These are phyloP conservation scores for Nibea albiflora DNA, from an alignment of 2,113 vertebrate species.

Conservation along the genomic window DNA sequence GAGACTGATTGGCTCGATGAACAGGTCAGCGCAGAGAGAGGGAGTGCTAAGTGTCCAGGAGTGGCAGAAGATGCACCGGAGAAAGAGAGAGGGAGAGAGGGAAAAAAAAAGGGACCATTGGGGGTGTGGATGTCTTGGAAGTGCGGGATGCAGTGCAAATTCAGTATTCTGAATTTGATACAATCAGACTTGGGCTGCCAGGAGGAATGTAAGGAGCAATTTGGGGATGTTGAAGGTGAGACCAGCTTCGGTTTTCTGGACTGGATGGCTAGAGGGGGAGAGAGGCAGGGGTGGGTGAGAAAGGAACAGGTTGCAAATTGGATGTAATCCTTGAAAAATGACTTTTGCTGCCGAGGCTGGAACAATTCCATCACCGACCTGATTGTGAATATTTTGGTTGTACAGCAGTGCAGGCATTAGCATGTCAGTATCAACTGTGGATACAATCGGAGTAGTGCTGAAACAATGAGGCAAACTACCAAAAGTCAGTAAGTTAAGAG, in stretches of 20 bases:
- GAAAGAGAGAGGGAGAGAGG: background rate
- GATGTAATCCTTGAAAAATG: background rate
- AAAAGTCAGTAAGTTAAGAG: background rate
- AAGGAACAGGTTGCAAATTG: constrained; percentile 2
- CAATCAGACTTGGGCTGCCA: constrained; percentile 14
- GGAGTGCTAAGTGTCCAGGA: constrained; percentile 24
- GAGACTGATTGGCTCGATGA: constrained; percentile 39
- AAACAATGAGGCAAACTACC: background rate
- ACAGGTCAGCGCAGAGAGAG: constrained; percentile 38
- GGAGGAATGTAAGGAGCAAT: constrained; percentile 12
- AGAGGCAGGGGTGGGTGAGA: background rate
- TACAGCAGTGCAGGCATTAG: background rate
- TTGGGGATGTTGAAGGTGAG: constrained; percentile 30
- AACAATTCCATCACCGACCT: background rate
- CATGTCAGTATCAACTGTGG: background rate
- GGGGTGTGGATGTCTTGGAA: constrained; percentile 25
- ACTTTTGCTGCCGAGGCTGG: background rate
- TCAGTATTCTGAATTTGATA: constrained; percentile 43
- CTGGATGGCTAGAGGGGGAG: background rate
- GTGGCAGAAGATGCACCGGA: constrained; percentile 20
- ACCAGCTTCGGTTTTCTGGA: constrained; percentile 17
- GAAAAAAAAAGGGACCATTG: background rate
- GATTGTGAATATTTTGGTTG: background rate
- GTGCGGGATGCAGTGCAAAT: constrained; percentile 14
- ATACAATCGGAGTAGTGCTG: background rate